Percentiles rank a stretch among this genome's conserved stretches.
Evolutionary conservation across 2,888 invertebrate genomes (phyloP).

Genomic region (Lasioglossum marginatum): DNA sequence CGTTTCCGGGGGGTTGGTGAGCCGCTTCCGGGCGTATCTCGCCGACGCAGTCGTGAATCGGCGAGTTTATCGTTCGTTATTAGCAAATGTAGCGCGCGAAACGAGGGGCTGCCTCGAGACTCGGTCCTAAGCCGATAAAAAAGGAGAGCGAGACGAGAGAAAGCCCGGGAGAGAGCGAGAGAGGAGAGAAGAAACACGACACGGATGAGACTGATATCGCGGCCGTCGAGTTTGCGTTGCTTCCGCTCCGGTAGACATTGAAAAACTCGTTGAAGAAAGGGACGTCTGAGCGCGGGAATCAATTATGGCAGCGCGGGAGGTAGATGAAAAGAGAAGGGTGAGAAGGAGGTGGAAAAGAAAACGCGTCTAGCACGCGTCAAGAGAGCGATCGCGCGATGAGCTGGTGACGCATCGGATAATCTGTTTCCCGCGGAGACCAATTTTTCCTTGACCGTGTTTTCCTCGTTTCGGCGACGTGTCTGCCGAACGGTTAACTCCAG

Average conservation of each 20-base stretch:
- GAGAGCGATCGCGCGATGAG: neutral
- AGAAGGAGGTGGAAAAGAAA: neutral
- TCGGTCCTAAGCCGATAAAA: conserved; percentile 33
- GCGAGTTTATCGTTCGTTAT: conserved; percentile 68
- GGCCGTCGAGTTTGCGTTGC: conserved; percentile 66
- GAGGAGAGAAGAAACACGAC: conserved; percentile 35
- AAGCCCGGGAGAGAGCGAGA: conserved; percentile 3
- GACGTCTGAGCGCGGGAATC: conserved; percentile 60
- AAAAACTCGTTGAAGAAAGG: conserved; percentile 62
- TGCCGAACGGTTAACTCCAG: neutral
- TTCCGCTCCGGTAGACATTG: conserved; percentile 66
- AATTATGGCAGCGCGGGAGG: conserved; percentile 53
- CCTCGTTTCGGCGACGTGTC: neutral
- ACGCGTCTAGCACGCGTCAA: conserved; percentile 38
- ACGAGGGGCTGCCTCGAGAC: conserved; percentile 39
- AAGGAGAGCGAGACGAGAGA: conserved; percentile 15
- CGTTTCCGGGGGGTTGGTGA: conserved; percentile 7
- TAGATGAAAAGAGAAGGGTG: neutral
- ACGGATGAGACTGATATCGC: conserved; percentile 66
- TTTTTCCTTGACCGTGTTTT: neutral
- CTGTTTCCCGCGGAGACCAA: conserved; percentile 21
- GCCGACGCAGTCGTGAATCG: conserved; percentile 55
- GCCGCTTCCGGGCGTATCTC: conserved; percentile 52
- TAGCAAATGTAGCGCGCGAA: conserved; percentile 67
- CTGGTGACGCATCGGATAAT: conserved; percentile 27